These are phyloP conservation scores for Diabrotica virgifera DNA, from an alignment of 1,140 invertebrate species.

Conservation along the genomic window DNA sequence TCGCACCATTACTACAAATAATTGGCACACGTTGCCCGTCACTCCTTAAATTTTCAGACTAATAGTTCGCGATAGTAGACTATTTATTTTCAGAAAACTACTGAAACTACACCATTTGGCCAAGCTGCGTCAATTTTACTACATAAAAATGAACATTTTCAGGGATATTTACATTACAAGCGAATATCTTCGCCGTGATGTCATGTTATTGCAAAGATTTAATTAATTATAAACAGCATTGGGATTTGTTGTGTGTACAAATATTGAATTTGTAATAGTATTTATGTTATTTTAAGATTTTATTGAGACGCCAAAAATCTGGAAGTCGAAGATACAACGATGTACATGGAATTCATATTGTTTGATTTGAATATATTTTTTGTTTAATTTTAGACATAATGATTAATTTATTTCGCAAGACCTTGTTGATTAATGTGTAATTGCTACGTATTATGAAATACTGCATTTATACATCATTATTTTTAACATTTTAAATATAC, in stretches of 20 bases:
- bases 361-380: too few species aligned
- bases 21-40: too few species aligned
- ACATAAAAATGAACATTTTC: conserved; percentile 14
- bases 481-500: too few species aligned
- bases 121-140: background rate
- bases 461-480: too few species aligned
- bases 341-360: too few species aligned
- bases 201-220: conserved; percentile 12
- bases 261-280: conserved; percentile 5
- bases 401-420: too few species aligned
- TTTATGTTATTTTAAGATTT: conserved; percentile 3
- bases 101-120: background rate
- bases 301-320: background rate
- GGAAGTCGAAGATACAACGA: background rate
- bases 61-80: background rate
- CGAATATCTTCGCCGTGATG: conserved; percentile 9
- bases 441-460: too few species aligned
- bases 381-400: too few species aligned
- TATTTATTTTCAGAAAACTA: background rate
- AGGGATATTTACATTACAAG: conserved; percentile 15
- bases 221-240: conserved; percentile 7
- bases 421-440: too few species aligned
- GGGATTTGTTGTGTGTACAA: background rate
- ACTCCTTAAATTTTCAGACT: too few species aligned
- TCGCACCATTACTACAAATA: too few species aligned